Percentiles rank a stretch among this genome's conserved stretches.
Conservation (phyloP, 2,113 vertebrate genomes). For the Motacilla tschutschensis region DNA sequence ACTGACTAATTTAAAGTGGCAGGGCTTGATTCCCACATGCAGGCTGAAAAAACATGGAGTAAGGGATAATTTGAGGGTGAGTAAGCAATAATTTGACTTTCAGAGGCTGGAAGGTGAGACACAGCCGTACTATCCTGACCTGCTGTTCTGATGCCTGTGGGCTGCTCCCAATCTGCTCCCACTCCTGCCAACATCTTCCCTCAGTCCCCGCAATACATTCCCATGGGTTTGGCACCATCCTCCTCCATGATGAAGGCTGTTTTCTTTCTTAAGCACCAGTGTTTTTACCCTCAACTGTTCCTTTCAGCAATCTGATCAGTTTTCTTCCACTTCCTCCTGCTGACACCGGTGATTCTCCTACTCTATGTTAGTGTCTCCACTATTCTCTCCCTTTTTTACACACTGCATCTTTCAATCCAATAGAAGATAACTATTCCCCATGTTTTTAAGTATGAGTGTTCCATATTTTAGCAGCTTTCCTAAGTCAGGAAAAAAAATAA, state of each 20-base stretch:
- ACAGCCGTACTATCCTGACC: neutral
- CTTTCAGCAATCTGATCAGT: neutral
- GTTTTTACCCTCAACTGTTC: neutral
- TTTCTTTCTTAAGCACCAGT: neutral
- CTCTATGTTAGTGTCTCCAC: neutral
- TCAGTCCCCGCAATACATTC: neutral
- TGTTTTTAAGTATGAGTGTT: neutral
- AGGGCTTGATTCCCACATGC: neutral
- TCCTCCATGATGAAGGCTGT: neutral
- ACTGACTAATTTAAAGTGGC: neutral
- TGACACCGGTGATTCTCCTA: rapidly evolving
- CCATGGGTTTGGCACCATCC: neutral
- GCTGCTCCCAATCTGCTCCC: rapidly evolving
- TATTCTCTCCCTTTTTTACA: neutral
- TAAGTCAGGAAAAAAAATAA: neutral
- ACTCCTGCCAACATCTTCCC: neutral
- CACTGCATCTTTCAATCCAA: neutral
- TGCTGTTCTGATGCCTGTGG: neutral
- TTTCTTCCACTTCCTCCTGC: neutral
- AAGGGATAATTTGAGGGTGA: neutral
- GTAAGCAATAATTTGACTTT: neutral
- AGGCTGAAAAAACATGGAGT: neutral
- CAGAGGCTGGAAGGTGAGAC: neutral
- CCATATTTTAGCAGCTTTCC: neutral
- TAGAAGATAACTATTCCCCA: neutral